Percentiles rank a stretch among this genome's conserved stretches.
Conservation (phyloP, 1,140 invertebrate species). For the Drosophila tani region DNA sequence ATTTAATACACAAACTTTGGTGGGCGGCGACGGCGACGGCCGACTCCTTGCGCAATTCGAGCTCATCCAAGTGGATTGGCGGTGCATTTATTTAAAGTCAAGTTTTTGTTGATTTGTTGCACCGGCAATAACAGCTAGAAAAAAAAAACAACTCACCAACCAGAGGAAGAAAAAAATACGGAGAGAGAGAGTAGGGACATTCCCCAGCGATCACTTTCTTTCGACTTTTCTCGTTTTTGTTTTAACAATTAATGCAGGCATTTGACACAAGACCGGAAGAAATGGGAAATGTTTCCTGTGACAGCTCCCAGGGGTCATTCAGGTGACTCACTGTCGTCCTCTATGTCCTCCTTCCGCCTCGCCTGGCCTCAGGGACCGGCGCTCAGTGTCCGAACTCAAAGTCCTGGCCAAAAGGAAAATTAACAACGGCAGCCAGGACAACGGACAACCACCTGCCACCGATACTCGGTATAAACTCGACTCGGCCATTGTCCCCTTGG, state of each 20-base stretch:
- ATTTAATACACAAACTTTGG: constrained; percentile 81
- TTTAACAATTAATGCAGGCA: constrained; percentile 59
- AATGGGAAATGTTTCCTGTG: constrained; percentile 33
- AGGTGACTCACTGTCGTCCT: constrained; percentile 25
- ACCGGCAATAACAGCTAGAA: background rate
- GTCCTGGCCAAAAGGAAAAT: constrained; percentile 29
- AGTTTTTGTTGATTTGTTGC: constrained; percentile 72
- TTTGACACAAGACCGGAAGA: constrained; percentile 26
- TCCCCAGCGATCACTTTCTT: constrained; percentile 45
- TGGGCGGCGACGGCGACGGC: constrained; percentile 15
- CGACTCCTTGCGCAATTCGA: constrained; percentile 34
- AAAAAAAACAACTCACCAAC: too few species aligned
- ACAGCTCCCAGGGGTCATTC: constrained; percentile 42
- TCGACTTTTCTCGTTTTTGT: constrained; percentile 2
- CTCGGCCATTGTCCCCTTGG: constrained; percentile 12
- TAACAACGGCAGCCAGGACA: constrained; percentile 20
- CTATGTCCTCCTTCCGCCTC: background rate
- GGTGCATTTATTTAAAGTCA: constrained; percentile 79
- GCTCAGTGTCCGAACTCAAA: constrained; percentile 17
- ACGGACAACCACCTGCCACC: constrained; percentile 12
- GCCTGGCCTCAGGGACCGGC: constrained; percentile 12
- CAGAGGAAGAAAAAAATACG: background rate
- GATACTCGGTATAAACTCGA: constrained; percentile 8
- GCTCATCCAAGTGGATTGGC: constrained; percentile 61
- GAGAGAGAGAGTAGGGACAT: background rate